Evolutionary conservation across 2,888 invertebrate species (phyloP), one percentile per base, ranked within the genome.

Genomic region (Drepana falcataria): DNA sequence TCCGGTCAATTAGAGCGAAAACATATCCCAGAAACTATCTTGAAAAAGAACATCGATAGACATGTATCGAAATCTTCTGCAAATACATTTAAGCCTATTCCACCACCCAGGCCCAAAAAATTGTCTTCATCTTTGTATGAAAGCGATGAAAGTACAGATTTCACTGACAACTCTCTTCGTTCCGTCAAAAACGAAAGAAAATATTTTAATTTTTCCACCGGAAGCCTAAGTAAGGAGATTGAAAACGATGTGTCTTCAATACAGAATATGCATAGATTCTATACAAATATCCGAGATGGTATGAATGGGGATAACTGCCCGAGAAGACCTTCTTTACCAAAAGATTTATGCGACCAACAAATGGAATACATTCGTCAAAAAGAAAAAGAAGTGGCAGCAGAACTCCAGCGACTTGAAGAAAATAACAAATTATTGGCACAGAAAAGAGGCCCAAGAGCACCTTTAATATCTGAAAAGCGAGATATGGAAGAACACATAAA

Each of bases 341-440:
- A 93, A 68, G 94, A 94, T 69, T 77, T 94, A 72, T 92, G 92
- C 79, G 92, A 93, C 56, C 90, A 91, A 64, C 93, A 94, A 84
- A 92, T 94, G 83, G 92, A 93, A 70, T 93, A 94, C 64, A 93
- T 95, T 41, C 80, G 92, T 41, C 92, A 92, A 77, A 94, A 94
- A 80, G 95, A 95, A 83, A 92, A 93, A 66, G 93, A 94, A 75
- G 92, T 95, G 4, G 93, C 93, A 81, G 84, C 92, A 37, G 94
- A 95, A 83, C 92, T 95, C 61, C 91, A 92, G 60, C 87, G 92
- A 1, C 79, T 95, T 44, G 94, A 94, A 81, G 85, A 90, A 48
- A 92, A 93, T 93, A 93, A 54, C 61, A 68, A 53, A 59, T 51
- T 7, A 61, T 64, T 2, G 55, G 59, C 52, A 6, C 69, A 73